Percentiles rank a stretch among this genome's conserved stretches.
phyloP scores from a whole-genome alignment of 2,888 invertebrate genomes.

The Trichogramma dendrolimi region DNA sequence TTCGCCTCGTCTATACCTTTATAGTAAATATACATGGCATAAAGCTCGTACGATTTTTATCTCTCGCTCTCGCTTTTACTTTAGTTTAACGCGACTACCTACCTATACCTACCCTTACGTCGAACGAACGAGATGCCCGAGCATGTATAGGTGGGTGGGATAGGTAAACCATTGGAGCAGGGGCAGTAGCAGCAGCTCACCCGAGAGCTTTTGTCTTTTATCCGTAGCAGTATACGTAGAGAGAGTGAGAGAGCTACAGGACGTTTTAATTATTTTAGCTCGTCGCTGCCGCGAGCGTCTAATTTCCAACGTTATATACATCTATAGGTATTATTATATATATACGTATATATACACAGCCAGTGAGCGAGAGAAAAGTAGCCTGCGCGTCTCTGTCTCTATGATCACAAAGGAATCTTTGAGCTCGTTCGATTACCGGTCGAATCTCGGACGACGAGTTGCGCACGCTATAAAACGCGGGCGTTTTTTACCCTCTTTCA shows the following conservation, averaged over 20 bases:
- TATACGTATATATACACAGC: no score
- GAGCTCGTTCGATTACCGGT: conserved; percentile 26
- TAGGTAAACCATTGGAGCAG: conserved; percentile 38
- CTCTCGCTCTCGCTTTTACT: conserved; percentile 5
- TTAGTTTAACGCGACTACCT: conserved; percentile 29
- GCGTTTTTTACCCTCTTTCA: neutral
- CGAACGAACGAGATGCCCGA: conserved; percentile 31
- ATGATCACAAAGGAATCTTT: conserved; percentile 27
- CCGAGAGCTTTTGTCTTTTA: conserved; percentile 44
- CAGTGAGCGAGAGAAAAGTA: no score
- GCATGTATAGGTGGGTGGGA: conserved; percentile 20
- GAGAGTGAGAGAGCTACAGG: conserved; percentile 26
- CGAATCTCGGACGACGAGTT: conserved; percentile 18
- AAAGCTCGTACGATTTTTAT: conserved; percentile 21
- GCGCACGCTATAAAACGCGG: neutral
- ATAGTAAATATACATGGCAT: no score
- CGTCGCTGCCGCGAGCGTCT: conserved; percentile 44
- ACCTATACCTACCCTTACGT: conserved; percentile 43
- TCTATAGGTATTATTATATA: no score
- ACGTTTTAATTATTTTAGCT: conserved; percentile 52
- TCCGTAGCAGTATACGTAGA: conserved; percentile 12
- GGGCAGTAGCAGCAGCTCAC: neutral
- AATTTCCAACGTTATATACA: conserved; percentile 40
- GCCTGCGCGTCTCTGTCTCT: neutral
- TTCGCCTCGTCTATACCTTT: conserved; percentile 43